phyloP scores from a whole-genome alignment of 2,888 invertebrate genomes.

The Drosophila rellima region DNA sequence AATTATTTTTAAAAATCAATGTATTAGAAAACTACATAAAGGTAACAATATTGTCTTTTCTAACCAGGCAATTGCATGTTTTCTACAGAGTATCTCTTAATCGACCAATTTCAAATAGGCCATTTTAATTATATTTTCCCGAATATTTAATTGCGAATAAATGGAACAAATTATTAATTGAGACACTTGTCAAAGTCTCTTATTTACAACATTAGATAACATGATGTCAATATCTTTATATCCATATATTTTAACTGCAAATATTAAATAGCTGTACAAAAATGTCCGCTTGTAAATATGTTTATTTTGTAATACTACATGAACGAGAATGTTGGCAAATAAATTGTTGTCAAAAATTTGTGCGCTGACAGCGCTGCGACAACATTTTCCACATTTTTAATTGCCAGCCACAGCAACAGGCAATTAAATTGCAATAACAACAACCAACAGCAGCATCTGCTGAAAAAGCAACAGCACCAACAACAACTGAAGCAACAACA shows the following conservation, averaged over 20 bases:
- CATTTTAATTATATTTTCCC: neutral
- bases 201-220: neutral
- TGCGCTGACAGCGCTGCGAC: constrained; percentile 32
- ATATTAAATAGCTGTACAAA: neutral
- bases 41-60: too few relatives aligned
- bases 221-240: neutral
- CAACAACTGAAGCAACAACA: constrained; percentile 35
- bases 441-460: constrained; percentile 43
- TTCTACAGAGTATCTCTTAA: too few relatives aligned
- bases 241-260: neutral
- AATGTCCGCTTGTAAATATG: neutral
- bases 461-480: constrained; percentile 38
- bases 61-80: too few relatives aligned
- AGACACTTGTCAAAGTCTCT: neutral
- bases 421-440: constrained; percentile 30
- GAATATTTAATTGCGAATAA: neutral
- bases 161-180: neutral
- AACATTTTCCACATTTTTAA: constrained; percentile 54
- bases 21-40: too few relatives aligned
- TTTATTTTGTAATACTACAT: neutral
- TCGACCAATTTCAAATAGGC: too few relatives aligned
- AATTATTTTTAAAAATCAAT: too few relatives aligned
- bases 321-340: neutral
- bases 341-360: constrained; percentile 20
- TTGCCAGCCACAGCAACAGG: constrained; percentile 53